These are phyloP conservation scores for Neodontobutis hainanensis DNA, from an alignment of 2,113 vertebrate genomes.

Conservation along the genomic window DNA sequence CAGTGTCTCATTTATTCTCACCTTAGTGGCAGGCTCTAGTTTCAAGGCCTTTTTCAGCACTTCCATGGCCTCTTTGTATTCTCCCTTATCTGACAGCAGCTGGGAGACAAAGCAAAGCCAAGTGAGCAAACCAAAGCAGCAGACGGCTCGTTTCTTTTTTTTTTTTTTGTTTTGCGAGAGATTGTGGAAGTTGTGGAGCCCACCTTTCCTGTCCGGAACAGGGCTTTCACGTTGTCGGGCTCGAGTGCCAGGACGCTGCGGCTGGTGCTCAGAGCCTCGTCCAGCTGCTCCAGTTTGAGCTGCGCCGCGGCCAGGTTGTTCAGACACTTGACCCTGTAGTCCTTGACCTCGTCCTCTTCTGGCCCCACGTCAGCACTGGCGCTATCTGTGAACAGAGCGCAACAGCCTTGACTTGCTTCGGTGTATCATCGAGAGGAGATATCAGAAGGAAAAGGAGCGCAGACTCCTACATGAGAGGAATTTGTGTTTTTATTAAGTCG, in stretches of 20 bases:
- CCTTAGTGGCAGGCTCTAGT: slow-evolving; percentile 86
- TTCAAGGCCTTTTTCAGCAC: slow-evolving; percentile 83
- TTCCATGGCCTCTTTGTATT: slow-evolving; percentile 82
- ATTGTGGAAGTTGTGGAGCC: not conserved
- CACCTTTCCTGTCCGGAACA: slow-evolving; percentile 84
- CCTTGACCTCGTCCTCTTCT: slow-evolving; percentile 80
- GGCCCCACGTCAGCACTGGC: slow-evolving; percentile 32
- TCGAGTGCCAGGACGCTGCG: slow-evolving; percentile 78
- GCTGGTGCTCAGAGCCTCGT: slow-evolving; percentile 80
- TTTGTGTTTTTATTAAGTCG: too few species aligned
- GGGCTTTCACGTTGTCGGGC: slow-evolving; percentile 81
- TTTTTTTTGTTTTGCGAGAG: not conserved
- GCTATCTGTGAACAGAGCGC: slow-evolving; percentile 33
- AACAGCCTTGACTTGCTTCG: too few species aligned
- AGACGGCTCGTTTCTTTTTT: too few species aligned
- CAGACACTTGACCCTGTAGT: slow-evolving; percentile 85
- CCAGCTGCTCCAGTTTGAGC: slow-evolving; percentile 79
- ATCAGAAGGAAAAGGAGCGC: too few species aligned
- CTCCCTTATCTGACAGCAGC: slow-evolving; percentile 83
- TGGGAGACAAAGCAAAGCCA: slow-evolving; percentile 58
- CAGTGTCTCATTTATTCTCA: slow-evolving; percentile 58
- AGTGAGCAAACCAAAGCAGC: not conserved
- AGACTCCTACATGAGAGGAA: too few species aligned
- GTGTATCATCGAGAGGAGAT: slow-evolving; percentile 14
- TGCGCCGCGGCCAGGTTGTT: slow-evolving; percentile 85